Percentiles rank a stretch among this genome's conserved stretches.
phyloP scores from a whole-genome alignment of 2,797 vertebrate species.

The Carapus acus region DNA sequence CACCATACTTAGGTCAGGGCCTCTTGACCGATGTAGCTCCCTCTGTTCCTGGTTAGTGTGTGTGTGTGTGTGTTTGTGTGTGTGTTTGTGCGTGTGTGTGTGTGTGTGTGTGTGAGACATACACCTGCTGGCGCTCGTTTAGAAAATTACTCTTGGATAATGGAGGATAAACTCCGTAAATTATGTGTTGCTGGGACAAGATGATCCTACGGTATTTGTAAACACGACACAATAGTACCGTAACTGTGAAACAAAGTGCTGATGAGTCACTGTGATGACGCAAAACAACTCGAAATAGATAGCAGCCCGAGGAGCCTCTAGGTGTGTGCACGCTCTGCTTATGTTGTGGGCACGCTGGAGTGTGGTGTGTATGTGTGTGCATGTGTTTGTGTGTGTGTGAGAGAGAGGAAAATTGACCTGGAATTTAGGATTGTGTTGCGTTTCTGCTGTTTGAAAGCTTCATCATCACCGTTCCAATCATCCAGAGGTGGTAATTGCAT shows the following conservation, averaged over 20 bases:
- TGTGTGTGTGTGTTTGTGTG: conserved; percentile 16
- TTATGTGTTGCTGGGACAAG: conserved; percentile 29
- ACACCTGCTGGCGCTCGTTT: not conserved
- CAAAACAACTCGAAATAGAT: conserved; percentile 67
- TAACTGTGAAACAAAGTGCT: conserved; percentile 47
- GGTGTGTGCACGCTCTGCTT: conserved; percentile 35
- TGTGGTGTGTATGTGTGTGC: conserved; percentile 25
- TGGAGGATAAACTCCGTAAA: conserved; percentile 14
- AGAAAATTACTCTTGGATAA: conserved; percentile 1
- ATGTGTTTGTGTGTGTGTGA: conserved; percentile 14
- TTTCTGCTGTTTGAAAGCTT: conserved; percentile 44
- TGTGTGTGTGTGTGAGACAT: conserved; percentile 1
- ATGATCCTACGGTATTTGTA: conserved; percentile 45
- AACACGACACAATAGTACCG: conserved; percentile 45
- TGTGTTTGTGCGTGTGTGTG: conserved; percentile 24
- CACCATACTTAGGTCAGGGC: too few relatives aligned
- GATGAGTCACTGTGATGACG: conserved; percentile 66
- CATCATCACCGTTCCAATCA: conserved; percentile 36
- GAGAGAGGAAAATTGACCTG: conserved; percentile 24
- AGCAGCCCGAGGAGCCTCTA: conserved; percentile 36
- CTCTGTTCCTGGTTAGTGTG: too few relatives aligned
- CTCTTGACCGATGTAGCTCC: too few relatives aligned
- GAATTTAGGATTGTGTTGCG: conserved; percentile 40
- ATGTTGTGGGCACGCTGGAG: conserved; percentile 15
- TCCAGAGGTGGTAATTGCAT: conserved; percentile 26